phyloP scores from a whole-genome alignment of 2,888 invertebrate species.

The Cosmia pyralina region DNA sequence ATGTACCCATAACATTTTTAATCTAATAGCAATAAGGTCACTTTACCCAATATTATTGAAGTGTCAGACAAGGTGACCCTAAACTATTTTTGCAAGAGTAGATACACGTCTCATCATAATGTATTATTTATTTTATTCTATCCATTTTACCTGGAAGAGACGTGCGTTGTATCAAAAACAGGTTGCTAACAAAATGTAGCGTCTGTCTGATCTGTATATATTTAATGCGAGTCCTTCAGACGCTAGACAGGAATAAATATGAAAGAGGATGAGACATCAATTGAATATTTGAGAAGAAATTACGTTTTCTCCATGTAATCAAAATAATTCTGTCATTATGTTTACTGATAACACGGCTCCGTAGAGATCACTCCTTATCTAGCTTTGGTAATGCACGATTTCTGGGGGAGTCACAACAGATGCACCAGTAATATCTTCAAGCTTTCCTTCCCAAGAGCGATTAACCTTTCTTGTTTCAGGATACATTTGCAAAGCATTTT shows the following conservation, averaged over 20 bases:
- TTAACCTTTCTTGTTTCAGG: neutral
- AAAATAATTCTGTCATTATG: no score
- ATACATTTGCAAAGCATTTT: neutral
- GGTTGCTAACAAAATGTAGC: neutral
- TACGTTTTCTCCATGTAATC: no score
- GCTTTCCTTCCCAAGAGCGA: no score
- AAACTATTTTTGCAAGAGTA: constrained; percentile 22
- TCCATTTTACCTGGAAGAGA: constrained; percentile 26
- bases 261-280: neutral
- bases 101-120: constrained; percentile 9
- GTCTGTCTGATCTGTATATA: constrained; percentile 8
- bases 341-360: constrained; percentile 4
- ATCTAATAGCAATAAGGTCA: neutral
- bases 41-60: neutral
- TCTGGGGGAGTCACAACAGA: neutral
- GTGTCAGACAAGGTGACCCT: constrained; percentile 12
- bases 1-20: no score
- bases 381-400: neutral
- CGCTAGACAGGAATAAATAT: constrained; percentile 17
- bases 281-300: neutral
- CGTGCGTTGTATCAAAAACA: constrained; percentile 25
- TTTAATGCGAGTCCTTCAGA: constrained; percentile 1
- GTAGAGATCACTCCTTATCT: neutral
- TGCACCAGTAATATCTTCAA: neutral
- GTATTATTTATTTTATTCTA: constrained; percentile 38